A percentile compares a stretch with the other conserved stretches of the same genome.
Evolutionary conservation across 1,140 invertebrate genomes (phyloP).

Genomic region (Brachionus plicatilis): DNA sequence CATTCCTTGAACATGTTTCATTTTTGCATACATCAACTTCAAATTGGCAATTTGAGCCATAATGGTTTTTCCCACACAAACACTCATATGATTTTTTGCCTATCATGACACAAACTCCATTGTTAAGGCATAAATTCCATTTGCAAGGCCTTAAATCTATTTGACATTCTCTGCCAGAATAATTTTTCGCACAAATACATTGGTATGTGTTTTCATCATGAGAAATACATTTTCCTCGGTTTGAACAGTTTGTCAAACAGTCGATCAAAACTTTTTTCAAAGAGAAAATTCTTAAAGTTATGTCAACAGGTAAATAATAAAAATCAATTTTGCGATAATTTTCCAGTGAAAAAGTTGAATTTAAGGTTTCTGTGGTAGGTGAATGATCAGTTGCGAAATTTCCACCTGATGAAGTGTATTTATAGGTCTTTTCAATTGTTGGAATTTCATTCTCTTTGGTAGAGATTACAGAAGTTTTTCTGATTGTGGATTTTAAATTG

Average conservation of each 20-base stretch:
- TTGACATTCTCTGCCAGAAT: background rate
- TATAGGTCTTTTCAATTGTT: no score
- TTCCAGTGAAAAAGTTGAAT: no score
- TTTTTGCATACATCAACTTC: background rate
- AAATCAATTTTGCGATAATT: background rate
- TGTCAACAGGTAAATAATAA: background rate
- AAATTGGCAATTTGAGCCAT: background rate
- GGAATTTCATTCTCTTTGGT: no score
- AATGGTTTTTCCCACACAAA: background rate
- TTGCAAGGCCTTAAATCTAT: background rate
- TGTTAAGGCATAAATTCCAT: background rate
- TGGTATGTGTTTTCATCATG: background rate
- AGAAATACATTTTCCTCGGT: background rate
- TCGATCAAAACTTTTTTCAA: background rate
- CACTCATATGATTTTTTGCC: background rate
- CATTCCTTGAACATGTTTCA: background rate
- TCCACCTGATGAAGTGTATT: no score
- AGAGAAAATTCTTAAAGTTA: background rate
- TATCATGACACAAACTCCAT: background rate
- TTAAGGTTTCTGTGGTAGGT: no score
- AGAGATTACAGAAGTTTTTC: no score
- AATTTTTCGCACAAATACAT: background rate
- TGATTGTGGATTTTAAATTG: no score
- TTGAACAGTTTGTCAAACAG: background rate
- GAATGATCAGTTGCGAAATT: no score